These are phyloP conservation scores for Gymnothorax reevesii DNA, from an alignment of 2,797 vertebrate species.

Conservation along the genomic window DNA sequence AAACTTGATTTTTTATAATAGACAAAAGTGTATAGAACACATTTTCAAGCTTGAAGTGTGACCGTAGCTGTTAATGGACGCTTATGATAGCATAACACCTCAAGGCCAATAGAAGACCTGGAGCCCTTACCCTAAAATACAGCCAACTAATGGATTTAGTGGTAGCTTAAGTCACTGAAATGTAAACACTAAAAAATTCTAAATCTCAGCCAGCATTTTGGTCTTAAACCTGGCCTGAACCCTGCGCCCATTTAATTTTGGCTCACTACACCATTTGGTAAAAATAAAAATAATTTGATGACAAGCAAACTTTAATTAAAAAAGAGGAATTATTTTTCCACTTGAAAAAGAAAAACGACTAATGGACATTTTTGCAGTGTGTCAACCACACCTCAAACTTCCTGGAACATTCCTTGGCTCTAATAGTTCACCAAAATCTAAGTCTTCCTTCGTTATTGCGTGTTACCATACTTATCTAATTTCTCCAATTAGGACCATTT, in stretches of 20 bases:
- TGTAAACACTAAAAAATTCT: too few relatives aligned
- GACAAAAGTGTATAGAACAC: slow-evolving; percentile 41
- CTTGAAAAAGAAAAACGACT: too few relatives aligned
- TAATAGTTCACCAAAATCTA: neutral
- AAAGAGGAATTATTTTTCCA: too few relatives aligned
- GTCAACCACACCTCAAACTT: neutral
- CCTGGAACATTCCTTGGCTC: neutral
- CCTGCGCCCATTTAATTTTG: too few relatives aligned
- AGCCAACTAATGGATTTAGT: neutral
- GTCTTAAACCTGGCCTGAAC: too few relatives aligned
- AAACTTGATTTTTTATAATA: slow-evolving; percentile 37
- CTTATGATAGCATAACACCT: too few relatives aligned
- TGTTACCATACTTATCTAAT: neutral
- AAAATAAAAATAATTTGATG: too few relatives aligned
- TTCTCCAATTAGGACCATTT: neutral
- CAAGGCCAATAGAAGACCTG: neutral
- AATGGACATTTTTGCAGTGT: too few relatives aligned
- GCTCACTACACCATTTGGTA: too few relatives aligned
- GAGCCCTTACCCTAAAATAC: neutral
- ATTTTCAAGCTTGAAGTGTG: neutral
- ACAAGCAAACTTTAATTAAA: too few relatives aligned
- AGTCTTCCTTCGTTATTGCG: neutral
- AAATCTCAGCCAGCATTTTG: too few relatives aligned
- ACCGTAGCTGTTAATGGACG: neutral
- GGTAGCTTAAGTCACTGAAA: too few relatives aligned